phyloP scores from a whole-genome alignment of 1,140 invertebrate genomes.

The Popillia japonica region DNA sequence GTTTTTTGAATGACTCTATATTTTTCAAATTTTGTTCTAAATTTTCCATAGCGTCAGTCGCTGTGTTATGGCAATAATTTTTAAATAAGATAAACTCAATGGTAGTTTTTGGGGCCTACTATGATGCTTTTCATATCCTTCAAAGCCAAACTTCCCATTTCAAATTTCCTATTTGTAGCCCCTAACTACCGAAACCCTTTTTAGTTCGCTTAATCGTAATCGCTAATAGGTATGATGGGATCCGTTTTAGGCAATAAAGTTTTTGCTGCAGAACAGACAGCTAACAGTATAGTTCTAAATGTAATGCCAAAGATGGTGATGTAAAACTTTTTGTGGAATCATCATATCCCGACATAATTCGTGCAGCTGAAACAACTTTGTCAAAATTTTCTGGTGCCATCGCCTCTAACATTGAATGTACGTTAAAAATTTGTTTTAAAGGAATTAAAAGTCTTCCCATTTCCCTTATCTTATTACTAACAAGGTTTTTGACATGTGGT shows the following conservation, averaged over 20 bases:
- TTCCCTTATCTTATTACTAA: too few species aligned
- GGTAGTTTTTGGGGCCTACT: too few species aligned
- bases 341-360: neutral
- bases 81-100: too few species aligned
- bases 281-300: neutral
- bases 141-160: too few species aligned
- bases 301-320: neutral
- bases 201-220: neutral
- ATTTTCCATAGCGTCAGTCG: neutral
- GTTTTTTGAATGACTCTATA: neutral
- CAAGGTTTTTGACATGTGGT: too few species aligned
- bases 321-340: neutral
- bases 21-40: neutral
- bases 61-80: neutral
- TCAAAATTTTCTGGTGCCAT: too few species aligned
- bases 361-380: neutral
- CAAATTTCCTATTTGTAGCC: too few species aligned
- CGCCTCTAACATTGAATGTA: too few species aligned
- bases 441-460: too few species aligned
- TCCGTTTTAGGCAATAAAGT: neutral
- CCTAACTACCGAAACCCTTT: too few species aligned
- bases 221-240: neutral
- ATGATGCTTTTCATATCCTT: too few species aligned
- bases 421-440: too few species aligned
- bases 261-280: neutral